phyloP scores from a whole-genome alignment of 1,140 invertebrate genomes.

The Lethocerus indicus region DNA sequence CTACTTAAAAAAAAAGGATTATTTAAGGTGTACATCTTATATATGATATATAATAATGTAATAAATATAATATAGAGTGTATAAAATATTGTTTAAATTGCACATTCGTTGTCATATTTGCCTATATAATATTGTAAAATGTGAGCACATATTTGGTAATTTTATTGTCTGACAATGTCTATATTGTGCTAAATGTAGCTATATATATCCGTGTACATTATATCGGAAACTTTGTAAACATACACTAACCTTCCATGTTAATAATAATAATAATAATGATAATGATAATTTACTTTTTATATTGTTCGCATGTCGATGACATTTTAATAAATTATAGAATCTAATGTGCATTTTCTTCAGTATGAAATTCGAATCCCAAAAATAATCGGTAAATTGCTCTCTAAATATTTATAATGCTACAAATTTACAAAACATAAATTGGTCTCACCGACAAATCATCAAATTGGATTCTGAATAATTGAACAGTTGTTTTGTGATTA shows the following conservation, averaged over 20 bases:
- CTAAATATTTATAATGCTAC: neutral
- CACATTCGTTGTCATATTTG: conserved; percentile 2
- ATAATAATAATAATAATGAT: neutral
- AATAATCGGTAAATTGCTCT: neutral
- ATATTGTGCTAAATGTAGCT: conserved; percentile 3
- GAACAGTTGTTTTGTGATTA: conserved; percentile 10
- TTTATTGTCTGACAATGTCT: conserved; percentile 3
- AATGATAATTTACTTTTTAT: conserved; percentile 2
- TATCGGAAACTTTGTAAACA: too few species aligned
- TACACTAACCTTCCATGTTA: neutral
- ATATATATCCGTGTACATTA: neutral
- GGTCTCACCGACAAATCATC: too few species aligned
- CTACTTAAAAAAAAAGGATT: conserved; percentile 7
- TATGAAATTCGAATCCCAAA: neutral
- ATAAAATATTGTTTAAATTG: conserved; percentile 6
- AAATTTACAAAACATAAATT: neutral
- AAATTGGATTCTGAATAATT: too few species aligned
- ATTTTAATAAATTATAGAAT: conserved; percentile 7
- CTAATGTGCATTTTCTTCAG: too few species aligned
- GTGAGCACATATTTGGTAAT: conserved; percentile 1
- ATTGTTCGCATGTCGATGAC: neutral
- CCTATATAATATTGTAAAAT: conserved; percentile 3
- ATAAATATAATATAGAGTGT: too few species aligned
- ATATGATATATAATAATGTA: conserved; percentile 4
- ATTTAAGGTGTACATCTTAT: conserved; percentile 5